Percentiles rank a stretch among this genome's conserved stretches.
Conservation (phyloP, 35 echinoderm and acorn worm genomes). For the Anneissia japonica region DNA sequence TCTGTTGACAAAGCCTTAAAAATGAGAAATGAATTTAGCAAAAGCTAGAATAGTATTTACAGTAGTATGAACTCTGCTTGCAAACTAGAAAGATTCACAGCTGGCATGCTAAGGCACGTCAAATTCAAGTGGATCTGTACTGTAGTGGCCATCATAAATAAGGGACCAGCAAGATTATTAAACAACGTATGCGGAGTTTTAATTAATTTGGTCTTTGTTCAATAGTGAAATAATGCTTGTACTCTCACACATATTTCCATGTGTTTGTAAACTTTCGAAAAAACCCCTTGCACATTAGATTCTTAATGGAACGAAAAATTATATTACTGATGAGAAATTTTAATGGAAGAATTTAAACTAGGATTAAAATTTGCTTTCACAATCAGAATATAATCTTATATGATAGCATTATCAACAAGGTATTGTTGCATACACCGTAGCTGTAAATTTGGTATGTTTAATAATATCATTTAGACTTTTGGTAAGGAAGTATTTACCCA, state of each 20-base stretch:
- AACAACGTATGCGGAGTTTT: not conserved
- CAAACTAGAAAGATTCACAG: not conserved
- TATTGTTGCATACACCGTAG: too few species aligned
- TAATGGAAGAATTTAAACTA: not conserved
- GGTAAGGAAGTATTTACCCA: too few species aligned
- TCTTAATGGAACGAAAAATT: not conserved
- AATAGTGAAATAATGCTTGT: not conserved
- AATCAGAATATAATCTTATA: too few species aligned
- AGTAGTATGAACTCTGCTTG: too few species aligned
- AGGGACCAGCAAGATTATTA: not conserved
- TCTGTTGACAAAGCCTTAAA: too few species aligned
- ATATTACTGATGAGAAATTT: not conserved
- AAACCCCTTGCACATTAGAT: not conserved
- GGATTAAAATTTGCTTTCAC: not conserved
- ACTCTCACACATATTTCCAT: not conserved
- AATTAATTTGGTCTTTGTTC: not conserved
- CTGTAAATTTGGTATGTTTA: too few species aligned
- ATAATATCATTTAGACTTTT: too few species aligned
- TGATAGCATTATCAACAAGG: too few species aligned
- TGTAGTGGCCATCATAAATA: not conserved
- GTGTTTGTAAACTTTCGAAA: not conserved
- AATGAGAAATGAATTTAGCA: too few species aligned
- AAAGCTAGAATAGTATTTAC: too few species aligned
- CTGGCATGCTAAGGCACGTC: not conserved
- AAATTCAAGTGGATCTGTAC: not conserved